Conservation (phyloP, 53 echinoderm and acorn worm species). For the Crossaster papposus region DNA sequence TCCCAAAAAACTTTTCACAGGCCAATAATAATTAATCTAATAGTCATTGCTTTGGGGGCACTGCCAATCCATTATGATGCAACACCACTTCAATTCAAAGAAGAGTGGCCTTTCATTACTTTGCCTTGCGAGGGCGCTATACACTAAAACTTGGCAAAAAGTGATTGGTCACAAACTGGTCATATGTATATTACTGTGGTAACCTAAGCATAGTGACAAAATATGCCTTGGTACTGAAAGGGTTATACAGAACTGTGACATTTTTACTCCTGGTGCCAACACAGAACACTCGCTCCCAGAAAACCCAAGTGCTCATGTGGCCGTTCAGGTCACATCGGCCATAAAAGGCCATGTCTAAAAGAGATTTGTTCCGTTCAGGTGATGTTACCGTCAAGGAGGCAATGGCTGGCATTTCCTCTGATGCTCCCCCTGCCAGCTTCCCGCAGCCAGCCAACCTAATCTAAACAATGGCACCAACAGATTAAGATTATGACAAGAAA, state of each 20-base stretch:
- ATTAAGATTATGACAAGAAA: constrained; percentile 43
- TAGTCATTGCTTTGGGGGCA: too few relatives aligned
- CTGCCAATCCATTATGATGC: too few relatives aligned
- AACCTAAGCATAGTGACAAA: too few relatives aligned
- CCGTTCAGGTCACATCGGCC: not conserved
- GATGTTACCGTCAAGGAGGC: constrained; percentile 1
- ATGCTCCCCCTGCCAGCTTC: not conserved
- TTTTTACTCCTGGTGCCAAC: not conserved
- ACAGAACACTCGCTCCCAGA: not conserved
- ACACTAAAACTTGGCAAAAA: too few relatives aligned
- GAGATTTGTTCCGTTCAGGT: constrained; percentile 22
- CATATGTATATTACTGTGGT: too few relatives aligned
- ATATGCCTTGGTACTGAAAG: too few relatives aligned
- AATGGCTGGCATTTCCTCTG: not conserved
- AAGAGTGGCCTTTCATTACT: too few relatives aligned
- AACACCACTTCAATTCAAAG: too few relatives aligned
- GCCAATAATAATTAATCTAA: too few relatives aligned
- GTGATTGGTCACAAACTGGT: too few relatives aligned
- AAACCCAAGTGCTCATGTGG: not conserved
- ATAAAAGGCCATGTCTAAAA: not conserved
- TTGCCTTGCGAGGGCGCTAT: too few relatives aligned
- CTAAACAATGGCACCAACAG: constrained; percentile 15
- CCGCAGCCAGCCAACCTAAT: constrained; percentile 33
- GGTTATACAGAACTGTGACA: not conserved
- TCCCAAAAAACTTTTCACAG: too few relatives aligned